Evolutionary conservation across 1,140 invertebrate genomes (phyloP).

Genomic region (Orius insidiosus): DNA sequence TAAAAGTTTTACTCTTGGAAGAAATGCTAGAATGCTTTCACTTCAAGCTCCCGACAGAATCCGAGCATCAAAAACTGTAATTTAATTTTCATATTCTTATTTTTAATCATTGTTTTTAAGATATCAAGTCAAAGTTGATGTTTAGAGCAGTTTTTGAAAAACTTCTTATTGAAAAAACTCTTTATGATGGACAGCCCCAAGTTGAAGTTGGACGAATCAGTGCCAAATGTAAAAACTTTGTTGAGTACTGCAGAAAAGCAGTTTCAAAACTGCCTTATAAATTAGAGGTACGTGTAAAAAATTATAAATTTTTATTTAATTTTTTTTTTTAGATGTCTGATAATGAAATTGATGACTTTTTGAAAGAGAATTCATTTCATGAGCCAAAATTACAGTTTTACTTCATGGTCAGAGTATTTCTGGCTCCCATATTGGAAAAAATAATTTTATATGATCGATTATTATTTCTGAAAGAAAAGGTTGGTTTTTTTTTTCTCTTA

Average conservation of each 20-base stretch:
- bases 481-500: no score
- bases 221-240: constrained; percentile 37
- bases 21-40: constrained; percentile 67
- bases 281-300: constrained; percentile 20
- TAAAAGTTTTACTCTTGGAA: constrained; percentile 37
- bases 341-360: constrained; percentile 30
- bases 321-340: constrained; percentile 27
- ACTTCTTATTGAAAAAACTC: constrained; percentile 26
- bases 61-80: constrained; percentile 31
- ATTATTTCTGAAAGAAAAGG: constrained; percentile 56
- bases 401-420: constrained; percentile 58
- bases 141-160: constrained; percentile 59
- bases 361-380: constrained; percentile 27
- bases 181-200: constrained; percentile 9
- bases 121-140: constrained; percentile 40
- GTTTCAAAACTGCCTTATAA: constrained; percentile 31
- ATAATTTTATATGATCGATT: constrained; percentile 70
- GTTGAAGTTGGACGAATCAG: constrained; percentile 31
- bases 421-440: constrained; percentile 69
- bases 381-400: constrained; percentile 56
- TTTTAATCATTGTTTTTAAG: constrained; percentile 18
- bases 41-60: constrained; percentile 56
- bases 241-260: constrained; percentile 45
- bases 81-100: background rate
- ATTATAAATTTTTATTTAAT: background rate